These are phyloP conservation scores for Zonotrichia leucophrys DNA, from an alignment of 2,113 vertebrate genomes.

Conservation along the genomic window DNA sequence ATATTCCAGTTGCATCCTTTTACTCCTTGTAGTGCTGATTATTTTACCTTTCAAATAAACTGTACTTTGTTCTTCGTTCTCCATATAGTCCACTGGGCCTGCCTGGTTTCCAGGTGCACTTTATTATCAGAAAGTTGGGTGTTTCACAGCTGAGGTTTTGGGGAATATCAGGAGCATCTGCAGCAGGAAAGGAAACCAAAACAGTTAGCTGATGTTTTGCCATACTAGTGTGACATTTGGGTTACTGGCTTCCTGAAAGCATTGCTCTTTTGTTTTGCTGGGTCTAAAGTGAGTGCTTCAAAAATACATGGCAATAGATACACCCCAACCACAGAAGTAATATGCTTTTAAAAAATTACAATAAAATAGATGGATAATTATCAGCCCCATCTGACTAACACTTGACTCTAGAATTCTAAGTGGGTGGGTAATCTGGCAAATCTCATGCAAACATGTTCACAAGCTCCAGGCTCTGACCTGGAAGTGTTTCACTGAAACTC, in stretches of 20 bases:
- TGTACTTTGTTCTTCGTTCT: slow-evolving; percentile 65
- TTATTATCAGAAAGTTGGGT: slow-evolving; percentile 64
- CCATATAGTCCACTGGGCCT: slow-evolving; percentile 66
- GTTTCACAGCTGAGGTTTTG: slow-evolving; percentile 78
- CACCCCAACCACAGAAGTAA: background rate
- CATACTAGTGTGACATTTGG: background rate
- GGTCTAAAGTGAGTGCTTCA: background rate
- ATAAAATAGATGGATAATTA: background rate
- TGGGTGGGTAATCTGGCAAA: slow-evolving; percentile 32
- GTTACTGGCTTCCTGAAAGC: background rate
- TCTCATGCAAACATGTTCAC: background rate
- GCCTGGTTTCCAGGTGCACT: slow-evolving; percentile 75
- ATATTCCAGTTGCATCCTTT: background rate
- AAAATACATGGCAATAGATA: background rate
- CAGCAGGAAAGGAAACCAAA: background rate
- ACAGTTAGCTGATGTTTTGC: background rate
- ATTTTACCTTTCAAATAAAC: slow-evolving; percentile 75
- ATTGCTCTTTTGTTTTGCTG: background rate
- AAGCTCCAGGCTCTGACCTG: slow-evolving; percentile 28
- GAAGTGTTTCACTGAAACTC: background rate
- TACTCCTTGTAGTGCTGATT: background rate
- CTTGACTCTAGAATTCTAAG: slow-evolving; percentile 10
- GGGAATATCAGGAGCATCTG: slow-evolving; percentile 78
- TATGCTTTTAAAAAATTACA: background rate
- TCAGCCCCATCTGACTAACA: slow-evolving; percentile 2